Evolutionary conservation across 2,888 invertebrate species (phyloP).

Genomic region (Drosophila bunnanda): DNA sequence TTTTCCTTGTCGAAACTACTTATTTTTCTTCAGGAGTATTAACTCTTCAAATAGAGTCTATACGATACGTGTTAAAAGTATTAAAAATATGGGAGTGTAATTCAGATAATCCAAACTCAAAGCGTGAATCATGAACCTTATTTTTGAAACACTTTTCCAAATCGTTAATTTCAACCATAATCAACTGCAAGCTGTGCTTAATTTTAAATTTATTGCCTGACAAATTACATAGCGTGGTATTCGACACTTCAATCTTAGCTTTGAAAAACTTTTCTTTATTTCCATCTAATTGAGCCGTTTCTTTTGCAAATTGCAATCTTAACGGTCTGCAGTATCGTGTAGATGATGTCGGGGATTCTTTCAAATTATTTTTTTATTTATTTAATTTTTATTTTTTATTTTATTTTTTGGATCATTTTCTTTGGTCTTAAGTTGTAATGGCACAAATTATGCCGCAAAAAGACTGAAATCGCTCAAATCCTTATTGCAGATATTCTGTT

Average conservation of each 20-base stretch:
- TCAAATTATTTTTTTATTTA: neutral
- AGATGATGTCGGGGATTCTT: neutral
- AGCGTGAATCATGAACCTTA: too few relatives aligned
- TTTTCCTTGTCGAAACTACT: too few relatives aligned
- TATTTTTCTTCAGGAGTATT: too few relatives aligned
- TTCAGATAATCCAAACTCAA: too few relatives aligned
- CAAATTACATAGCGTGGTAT: too few relatives aligned
- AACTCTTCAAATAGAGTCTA: too few relatives aligned
- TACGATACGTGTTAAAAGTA: too few relatives aligned
- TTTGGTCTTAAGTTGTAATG: conserved; percentile 1
- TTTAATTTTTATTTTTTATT: too few relatives aligned
- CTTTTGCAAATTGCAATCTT: conserved; percentile 3
- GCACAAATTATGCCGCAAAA: neutral
- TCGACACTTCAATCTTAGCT: neutral
- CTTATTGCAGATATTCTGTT: conserved; percentile 5
- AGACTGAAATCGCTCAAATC: neutral
- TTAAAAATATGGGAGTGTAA: too few relatives aligned
- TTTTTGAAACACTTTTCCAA: too few relatives aligned
- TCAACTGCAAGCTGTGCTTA: conserved; percentile 25
- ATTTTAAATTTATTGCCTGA: conserved; percentile 11
- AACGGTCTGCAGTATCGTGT: conserved; percentile 1
- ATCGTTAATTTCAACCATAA: too few relatives aligned
- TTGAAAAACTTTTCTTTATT: conserved; percentile 19
- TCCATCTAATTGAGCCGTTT: conserved; percentile 11
- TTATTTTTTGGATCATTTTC: neutral